These are phyloP conservation scores for Xiphydria camelus DNA, from an alignment of 2,888 invertebrate genomes.

Conservation along the genomic window DNA sequence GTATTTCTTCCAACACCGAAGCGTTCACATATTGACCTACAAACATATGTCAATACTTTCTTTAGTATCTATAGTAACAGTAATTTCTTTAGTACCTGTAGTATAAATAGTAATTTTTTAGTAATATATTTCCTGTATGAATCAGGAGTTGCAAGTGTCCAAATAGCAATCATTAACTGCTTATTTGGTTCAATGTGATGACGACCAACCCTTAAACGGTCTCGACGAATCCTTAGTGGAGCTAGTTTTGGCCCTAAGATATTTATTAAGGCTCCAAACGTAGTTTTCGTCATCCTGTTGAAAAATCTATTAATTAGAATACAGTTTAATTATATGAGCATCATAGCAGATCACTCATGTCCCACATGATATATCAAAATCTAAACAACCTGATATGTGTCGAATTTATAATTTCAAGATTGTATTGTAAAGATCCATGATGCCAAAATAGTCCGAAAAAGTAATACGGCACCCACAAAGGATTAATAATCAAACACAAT, in stretches of 20 bases:
- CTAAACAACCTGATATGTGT: background rate
- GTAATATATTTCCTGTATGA: background rate
- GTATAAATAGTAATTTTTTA: constrained; percentile 8
- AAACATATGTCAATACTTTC: too few species aligned
- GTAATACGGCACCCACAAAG: background rate
- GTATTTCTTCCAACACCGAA: constrained; percentile 7
- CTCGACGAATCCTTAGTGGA: constrained; percentile 3
- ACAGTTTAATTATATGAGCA: background rate
- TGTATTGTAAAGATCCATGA: background rate
- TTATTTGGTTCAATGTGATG: constrained; percentile 8
- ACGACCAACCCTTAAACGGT: constrained; percentile 10
- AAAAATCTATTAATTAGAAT: background rate
- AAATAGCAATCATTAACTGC: constrained; percentile 7
- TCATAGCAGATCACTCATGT: background rate
- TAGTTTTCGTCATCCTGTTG: constrained; percentile 11
- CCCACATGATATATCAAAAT: background rate
- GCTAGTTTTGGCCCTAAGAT: constrained; percentile 11
- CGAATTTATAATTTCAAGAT: background rate
- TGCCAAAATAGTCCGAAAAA: background rate
- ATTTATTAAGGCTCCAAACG: constrained; percentile 7
- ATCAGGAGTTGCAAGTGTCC: constrained; percentile 5
- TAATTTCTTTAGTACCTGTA: too few species aligned
- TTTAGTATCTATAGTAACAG: too few species aligned
- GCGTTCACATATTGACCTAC: constrained; percentile 10
- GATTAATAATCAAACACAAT: constrained; percentile 1